These are phyloP conservation scores for Lottia scabra DNA, from an alignment of 2,888 invertebrate species.

Conservation along the genomic window DNA sequence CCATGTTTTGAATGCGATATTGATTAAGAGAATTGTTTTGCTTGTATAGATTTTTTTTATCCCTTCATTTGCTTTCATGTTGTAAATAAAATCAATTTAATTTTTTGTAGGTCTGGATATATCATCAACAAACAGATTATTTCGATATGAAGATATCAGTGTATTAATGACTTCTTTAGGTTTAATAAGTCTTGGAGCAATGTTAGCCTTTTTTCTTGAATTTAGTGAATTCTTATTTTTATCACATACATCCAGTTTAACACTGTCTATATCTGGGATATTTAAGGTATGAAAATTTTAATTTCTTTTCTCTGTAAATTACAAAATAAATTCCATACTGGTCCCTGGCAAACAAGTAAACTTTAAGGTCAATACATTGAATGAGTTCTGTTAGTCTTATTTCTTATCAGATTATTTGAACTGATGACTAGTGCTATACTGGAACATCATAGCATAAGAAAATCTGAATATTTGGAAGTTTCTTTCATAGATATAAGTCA, in stretches of 20 bases:
- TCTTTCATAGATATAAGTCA: background rate
- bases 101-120: conserved; percentile 70
- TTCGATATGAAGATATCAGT: conserved; percentile 69
- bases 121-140: conserved; percentile 71
- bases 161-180: conserved; percentile 67
- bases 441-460: too few relatives aligned
- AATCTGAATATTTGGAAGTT: too few relatives aligned
- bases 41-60: too few relatives aligned
- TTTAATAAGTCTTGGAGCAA: conserved; percentile 60
- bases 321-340: too few relatives aligned
- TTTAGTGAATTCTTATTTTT: conserved; percentile 93
- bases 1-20: too few relatives aligned
- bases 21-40: too few relatives aligned
- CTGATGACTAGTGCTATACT: too few relatives aligned
- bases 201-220: conserved; percentile 72
- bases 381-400: too few relatives aligned
- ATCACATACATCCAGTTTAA: conserved; percentile 93
- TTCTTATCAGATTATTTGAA: too few relatives aligned
- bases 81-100: conserved; percentile 11
- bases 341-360: too few relatives aligned
- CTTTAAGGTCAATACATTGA: too few relatives aligned
- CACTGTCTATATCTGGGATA: conserved; percentile 94
- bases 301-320: background rate
- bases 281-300: conserved; percentile 81
- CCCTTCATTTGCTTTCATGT: too few relatives aligned